A percentile compares a stretch with the other conserved stretches of the same genome.
Conservation (phyloP, 2,888 invertebrate genomes). For the Orthosia incerta region DNA sequence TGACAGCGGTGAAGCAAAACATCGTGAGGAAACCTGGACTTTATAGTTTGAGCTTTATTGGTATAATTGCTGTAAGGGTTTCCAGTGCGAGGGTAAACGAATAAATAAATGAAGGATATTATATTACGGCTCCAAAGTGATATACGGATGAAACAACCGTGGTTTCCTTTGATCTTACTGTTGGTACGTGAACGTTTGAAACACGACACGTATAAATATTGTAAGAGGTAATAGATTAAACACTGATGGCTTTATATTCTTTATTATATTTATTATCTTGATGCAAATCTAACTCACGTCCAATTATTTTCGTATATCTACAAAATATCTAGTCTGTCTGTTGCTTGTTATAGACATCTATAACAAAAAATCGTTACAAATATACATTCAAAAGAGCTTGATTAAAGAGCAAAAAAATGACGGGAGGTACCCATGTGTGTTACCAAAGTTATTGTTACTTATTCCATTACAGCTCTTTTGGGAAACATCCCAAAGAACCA, state of each 20-base stretch:
- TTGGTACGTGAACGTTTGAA: not conserved
- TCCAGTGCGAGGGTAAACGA: too few species aligned
- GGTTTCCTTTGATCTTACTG: slow-evolving; percentile 27
- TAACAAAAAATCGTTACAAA: not conserved
- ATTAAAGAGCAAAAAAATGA: slow-evolving; percentile 8
- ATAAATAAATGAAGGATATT: not conserved
- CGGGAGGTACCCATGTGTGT: not conserved
- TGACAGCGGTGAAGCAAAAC: too few species aligned
- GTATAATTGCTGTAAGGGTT: too few species aligned
- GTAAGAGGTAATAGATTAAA: slow-evolving; percentile 17
- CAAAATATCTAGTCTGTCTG: slow-evolving; percentile 1
- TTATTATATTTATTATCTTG: too few species aligned
- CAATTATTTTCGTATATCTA: not conserved
- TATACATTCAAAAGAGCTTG: not conserved
- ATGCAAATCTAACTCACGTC: too few species aligned
- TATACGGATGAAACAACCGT: not conserved
- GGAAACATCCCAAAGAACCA: slow-evolving; percentile 10
- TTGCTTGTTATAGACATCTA: too few species aligned
- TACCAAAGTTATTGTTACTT: slow-evolving; percentile 20
- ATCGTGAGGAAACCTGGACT: too few species aligned
- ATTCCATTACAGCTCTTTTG: slow-evolving; percentile 22
- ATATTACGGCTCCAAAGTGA: slow-evolving; percentile 8
- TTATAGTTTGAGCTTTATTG: too few species aligned
- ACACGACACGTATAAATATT: slow-evolving; percentile 25
- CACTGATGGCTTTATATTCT: not conserved